Conservation (phyloP, 2,797 vertebrate species). For the Chaunax sp. region DNA sequence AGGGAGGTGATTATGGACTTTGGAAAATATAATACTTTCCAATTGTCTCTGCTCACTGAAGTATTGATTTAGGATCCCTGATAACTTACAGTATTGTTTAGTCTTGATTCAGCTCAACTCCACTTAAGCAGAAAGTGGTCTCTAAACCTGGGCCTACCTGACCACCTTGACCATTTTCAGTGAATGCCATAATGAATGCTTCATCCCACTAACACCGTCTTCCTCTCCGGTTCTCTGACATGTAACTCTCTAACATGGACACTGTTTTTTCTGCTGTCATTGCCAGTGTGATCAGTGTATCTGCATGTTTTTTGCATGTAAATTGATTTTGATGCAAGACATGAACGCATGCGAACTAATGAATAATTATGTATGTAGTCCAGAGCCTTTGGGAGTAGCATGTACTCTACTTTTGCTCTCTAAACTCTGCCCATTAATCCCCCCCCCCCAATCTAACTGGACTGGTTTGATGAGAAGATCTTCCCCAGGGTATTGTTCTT, state of each 20-base stretch:
- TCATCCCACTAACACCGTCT: not conserved
- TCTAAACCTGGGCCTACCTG: not conserved
- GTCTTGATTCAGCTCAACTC: conserved; percentile 34
- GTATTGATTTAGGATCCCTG: not conserved
- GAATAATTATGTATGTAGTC: conserved; percentile 7
- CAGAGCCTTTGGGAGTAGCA: conserved; percentile 44
- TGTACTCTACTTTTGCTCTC: conserved; percentile 38
- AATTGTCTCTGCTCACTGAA: not conserved
- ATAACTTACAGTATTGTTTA: not conserved
- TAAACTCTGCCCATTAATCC: conserved; percentile 23
- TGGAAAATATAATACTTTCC: not conserved
- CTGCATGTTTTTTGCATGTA: conserved; percentile 30
- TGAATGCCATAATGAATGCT: not conserved
- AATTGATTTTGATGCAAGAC: conserved; percentile 6
- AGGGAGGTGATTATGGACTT: not conserved
- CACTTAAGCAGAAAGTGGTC: not conserved
- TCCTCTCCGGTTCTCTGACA: conserved; percentile 10
- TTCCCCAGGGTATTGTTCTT: conserved; percentile 3
- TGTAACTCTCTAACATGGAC: conserved; percentile 5
- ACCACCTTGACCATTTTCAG: not conserved
- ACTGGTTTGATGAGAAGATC: conserved; percentile 43
- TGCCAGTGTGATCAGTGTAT: conserved; percentile 11
- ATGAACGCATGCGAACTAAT: conserved; percentile 51
- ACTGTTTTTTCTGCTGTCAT: not conserved
- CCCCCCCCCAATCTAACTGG: conserved; percentile 10